Evolutionary conservation across 1,140 invertebrate genomes (phyloP), one percentile per base, ranked within the genome.

Genomic region (Drosophila lowei): DNA sequence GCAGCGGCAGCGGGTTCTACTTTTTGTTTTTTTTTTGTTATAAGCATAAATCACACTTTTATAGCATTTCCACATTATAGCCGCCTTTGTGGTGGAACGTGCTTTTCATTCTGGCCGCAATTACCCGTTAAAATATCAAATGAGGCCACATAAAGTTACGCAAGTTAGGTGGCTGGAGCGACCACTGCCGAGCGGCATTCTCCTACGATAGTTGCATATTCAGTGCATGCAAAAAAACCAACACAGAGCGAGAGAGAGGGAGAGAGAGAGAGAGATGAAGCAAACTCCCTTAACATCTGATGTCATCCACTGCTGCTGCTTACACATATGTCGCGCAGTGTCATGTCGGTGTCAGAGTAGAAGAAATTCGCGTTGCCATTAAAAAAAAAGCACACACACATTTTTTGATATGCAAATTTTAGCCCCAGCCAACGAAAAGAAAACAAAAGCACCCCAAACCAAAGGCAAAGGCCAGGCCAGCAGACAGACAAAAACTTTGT

Each of bases 401-500:
- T 55, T 67, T 70, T 71, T 73, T 75, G 50, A 80, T 80, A 86
- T 85, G 77, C 68, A 86, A 86, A 85, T 85, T 49, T 77, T 43
- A 67, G 62, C 54, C 61, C 34, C 42, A 25, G 71, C 72, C 47
- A 47, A 50, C 21, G 21, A 28, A 28, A 23, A 34, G 13, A 34
- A 53, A 46, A n/a, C 21, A 46, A 53, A 62, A 6, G 13, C 15
- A 5, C 16, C 8, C 9, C 50, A 53, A 54, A 41, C 21, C 23
- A 25, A 23, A 23, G 38, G 18, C 13, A 67, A 70, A 57, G 72
- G 55, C 50, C 47, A 23, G 34, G 34, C 52, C 46, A 73, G 48
- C 38, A 41, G 57, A 42, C 57, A 34, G 25, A 42, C 52, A 47
- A 73, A 73, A 63, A 62, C 11, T 74, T 66, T 66, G 41, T 38